phyloP scores from a whole-genome alignment of 37 sponge, comb jelly and placozoan genomes.

The Ephydatia muelleri region DNA sequence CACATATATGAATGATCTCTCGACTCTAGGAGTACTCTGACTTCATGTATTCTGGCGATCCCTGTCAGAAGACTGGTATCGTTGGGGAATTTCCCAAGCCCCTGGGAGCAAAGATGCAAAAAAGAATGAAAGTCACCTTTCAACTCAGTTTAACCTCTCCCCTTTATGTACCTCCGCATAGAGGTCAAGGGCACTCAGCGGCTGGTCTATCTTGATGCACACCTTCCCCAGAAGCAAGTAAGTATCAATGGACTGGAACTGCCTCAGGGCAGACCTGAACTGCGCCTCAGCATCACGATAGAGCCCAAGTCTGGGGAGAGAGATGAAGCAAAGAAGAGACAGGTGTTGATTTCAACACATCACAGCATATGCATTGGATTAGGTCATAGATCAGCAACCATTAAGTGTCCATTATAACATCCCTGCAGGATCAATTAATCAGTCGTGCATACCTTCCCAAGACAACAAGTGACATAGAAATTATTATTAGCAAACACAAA shows the following conservation, averaged over 20 bases:
- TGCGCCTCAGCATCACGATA: slow-evolving; percentile 96
- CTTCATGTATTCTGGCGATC: slow-evolving; percentile 92
- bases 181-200: slow-evolving; percentile 84
- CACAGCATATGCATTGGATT: background rate
- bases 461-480: background rate
- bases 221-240: slow-evolving; percentile 93
- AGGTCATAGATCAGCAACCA: background rate
- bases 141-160: background rate
- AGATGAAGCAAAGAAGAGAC: background rate
- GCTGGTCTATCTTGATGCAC: slow-evolving; percentile 92
- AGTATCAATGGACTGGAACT: slow-evolving; percentile 83
- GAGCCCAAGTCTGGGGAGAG: slow-evolving; percentile 75
- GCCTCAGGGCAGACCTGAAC: slow-evolving; percentile 85
- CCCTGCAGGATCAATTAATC: background rate
- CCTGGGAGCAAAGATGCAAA: slow-evolving; percentile 40
- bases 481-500: too few species aligned
- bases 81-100: slow-evolving; percentile 83
- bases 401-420: background rate
- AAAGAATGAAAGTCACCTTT: background rate
- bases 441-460: background rate
- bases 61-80: slow-evolving; percentile 77
- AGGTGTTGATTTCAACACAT: background rate
- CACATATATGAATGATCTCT: background rate
- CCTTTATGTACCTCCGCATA: slow-evolving; percentile 69
- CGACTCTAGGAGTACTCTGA: slow-evolving; percentile 6